These are phyloP conservation scores for Augochlora pura DNA, from an alignment of 1,140 invertebrate species.

Conservation along the genomic window DNA sequence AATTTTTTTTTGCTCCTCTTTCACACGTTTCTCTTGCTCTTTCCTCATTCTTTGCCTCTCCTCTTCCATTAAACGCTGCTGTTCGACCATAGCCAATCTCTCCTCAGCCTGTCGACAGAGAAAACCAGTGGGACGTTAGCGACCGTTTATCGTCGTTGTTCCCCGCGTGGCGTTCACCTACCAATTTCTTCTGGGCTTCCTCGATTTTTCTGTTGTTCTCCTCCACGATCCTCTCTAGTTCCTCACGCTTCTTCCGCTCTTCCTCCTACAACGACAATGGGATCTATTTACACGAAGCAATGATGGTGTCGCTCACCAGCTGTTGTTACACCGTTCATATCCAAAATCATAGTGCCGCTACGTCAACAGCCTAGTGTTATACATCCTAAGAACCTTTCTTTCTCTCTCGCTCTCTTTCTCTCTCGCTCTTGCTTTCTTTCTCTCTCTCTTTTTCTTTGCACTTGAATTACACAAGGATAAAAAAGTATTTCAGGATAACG, in stretches of 20 bases:
- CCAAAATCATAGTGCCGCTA: constrained; percentile 73
- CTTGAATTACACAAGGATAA: constrained; percentile 25
- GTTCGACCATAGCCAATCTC: constrained; percentile 96
- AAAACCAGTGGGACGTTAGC: not conserved
- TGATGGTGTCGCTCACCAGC: constrained; percentile 71
- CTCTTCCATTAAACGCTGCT: constrained; percentile 97
- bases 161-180: constrained; percentile 77
- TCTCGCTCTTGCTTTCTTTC: no score
- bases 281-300: constrained; percentile 75
- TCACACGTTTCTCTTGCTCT: constrained; percentile 94
- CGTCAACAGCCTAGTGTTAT: constrained; percentile 72
- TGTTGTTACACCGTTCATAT: constrained; percentile 73
- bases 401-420: no score
- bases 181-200: constrained; percentile 97
- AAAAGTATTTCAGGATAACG: constrained; percentile 39
- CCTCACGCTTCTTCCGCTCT: constrained; percentile 95
- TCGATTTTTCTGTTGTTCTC: constrained; percentile 99
- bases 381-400: constrained; percentile 72
- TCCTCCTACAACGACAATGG: constrained; percentile 89
- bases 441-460: constrained; percentile 44
- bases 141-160: not conserved
- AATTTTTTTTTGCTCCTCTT: constrained; percentile 98
- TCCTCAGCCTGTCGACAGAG: constrained; percentile 92
- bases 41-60: constrained; percentile 95
- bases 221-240: constrained; percentile 96